Base-by-base conservation (phyloP, 2,797 vertebrate species). In the Manis javanica region DNA sequence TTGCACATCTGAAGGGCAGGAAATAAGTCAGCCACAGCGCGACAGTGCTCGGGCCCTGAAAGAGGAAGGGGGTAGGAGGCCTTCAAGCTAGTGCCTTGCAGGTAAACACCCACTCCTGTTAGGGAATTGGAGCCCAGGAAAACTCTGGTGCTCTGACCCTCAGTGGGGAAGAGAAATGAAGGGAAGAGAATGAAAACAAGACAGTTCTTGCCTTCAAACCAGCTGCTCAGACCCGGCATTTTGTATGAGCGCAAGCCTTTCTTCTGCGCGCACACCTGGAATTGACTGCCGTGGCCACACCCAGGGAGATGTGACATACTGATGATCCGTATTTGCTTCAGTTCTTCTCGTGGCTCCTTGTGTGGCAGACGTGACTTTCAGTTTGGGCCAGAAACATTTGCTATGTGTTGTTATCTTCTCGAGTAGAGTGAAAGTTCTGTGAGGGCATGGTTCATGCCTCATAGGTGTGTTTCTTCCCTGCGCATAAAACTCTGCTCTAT, bases 231-330 rank as follows among this genome's bases (percentile, higher is more conserved):
- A 29, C 34, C 7, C 39, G 34, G 4, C 5, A 13, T 39, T 37
- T 85, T 59, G 19, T 1, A 55, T 5, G 15, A 75, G 21, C 19
- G 7, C 16, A 34, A 46, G 10, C 10, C n/a, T 72, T 94, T 75
- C 13, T 64, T 85, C 2, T 16, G 37, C 53, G 9, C 15, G 18
- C 7, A 24, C 29, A 72, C 12, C 29, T 82, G 24, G 92, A 57
- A 24, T 39, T 18, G 16, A 9, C 13, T 0, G 0, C n/a, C 21
- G 6, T 29, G 42, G 46, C n/a, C 74, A 59, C 31, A 55, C 5
- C 29, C 4, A 19, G 14, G 8, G 37, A 0, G 12, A 2, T 16
- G 46, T 16, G 46, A 34, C 1, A 4, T 49, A 37, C 61, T 49
- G 9, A 11, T 26, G 13, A 14, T 69, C 51, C n/a, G 3, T 71